Base-by-base conservation (phyloP, 2,888 invertebrate genomes). In the Orthonychiurus folsomi region DNA sequence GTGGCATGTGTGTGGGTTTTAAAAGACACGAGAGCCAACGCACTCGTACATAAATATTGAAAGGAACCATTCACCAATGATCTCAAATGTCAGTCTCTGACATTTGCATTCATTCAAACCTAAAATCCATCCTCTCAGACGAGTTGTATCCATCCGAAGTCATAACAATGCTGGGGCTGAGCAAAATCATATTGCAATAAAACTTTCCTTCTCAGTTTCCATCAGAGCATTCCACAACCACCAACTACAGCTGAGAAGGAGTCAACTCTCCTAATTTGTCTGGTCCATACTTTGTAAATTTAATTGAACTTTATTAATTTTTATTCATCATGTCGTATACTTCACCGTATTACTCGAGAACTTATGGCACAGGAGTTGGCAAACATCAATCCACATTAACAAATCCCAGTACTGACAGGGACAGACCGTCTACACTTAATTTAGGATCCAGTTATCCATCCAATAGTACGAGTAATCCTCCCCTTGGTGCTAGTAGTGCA, bases 61-160 rank as follows among this genome's bases (percentile, higher is more conserved):
- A 54, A 54, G 54, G 25, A 48, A 55, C 52, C 24, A 20, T 20
- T 52, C 52, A 60, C 69, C 63, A 69, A 65, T 69, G 63, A 60
- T 68, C 59, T 70, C 63, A 70, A 71, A 71, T 71, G 71, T 69
- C 71, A 71, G 60, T 62, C 47, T 59, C 67, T 71, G 71, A 69
- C 71, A 71, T 71, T 69, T 64, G 63, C 52, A 52, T 52, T 52
- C 37, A 37, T 37, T 37, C 15, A 5, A 15, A 9, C 37, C 37
- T 9, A 9, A 5, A 5, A 37, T 37, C 37, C 37, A 37, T 37
- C 37, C 15, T 15, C 15, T 15, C 37, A 37, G 15, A 37, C n/a
- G n/a, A n/a, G n/a, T n/a, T n/a, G n/a, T n/a, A n/a, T n/a, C n/a
- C n/a, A n/a, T n/a, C n/a, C n/a, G n/a, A n/a, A n/a, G n/a, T n/a